These are phyloP conservation scores for Lasioglossum figueresi DNA, from an alignment of 2,888 invertebrate genomes.

Conservation along the genomic window DNA sequence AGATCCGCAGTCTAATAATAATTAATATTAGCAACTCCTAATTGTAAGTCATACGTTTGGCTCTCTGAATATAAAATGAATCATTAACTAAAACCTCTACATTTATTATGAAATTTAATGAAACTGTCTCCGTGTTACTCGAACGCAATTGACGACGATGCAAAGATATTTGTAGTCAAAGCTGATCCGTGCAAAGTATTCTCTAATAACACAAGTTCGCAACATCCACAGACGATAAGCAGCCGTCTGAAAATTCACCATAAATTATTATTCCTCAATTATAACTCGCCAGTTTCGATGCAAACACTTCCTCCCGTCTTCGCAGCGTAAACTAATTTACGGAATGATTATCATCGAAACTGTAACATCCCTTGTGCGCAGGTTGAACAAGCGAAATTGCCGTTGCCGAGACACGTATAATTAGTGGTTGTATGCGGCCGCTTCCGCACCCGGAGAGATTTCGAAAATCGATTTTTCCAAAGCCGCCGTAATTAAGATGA, in stretches of 20 bases:
- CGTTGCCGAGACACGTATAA: background rate
- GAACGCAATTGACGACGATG: background rate
- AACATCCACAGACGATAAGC: background rate
- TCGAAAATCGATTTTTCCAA: slow-evolving; percentile 32
- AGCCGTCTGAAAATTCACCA: background rate
- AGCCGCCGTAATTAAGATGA: slow-evolving; percentile 40
- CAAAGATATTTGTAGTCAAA: background rate
- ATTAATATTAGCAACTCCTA: background rate
- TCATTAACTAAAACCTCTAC: background rate
- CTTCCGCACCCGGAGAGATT: background rate
- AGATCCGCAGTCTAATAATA: background rate
- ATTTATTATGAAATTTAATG: background rate
- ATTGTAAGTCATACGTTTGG: background rate
- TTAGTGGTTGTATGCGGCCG: background rate
- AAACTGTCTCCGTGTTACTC: background rate
- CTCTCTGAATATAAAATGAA: too few species aligned
- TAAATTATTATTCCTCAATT: background rate
- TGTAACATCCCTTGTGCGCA: background rate
- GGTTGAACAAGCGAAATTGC: background rate
- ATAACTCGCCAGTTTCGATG: background rate
- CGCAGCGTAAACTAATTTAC: background rate
- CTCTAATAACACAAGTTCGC: background rate
- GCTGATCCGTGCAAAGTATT: background rate
- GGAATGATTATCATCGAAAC: background rate
- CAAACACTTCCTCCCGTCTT: background rate